Base-by-base conservation (phyloP, 2,888 invertebrate genomes). In the Muscina levida region DNA sequence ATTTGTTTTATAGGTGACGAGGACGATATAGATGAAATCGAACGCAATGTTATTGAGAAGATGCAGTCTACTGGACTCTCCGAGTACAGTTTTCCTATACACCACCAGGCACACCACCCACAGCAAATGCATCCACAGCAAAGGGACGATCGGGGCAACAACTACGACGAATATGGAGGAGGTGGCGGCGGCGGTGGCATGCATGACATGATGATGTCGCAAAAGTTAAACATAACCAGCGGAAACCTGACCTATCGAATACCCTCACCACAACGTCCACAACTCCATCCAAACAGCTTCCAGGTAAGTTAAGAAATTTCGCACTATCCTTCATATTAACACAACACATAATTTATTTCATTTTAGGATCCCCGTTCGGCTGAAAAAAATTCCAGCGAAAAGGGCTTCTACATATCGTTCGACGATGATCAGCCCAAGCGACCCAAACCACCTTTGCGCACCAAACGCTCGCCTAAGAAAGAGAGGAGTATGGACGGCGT, bases 401-500 rank as follows among this genome's bases (percentile, higher is more conserved):
- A 96, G 89, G 96, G 96, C 37, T 98, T 98, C 91, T 98, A 98
- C 90, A 97, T 98, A 87, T 96, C 97, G 67, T 97, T 98, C 89
- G 97, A 97, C 88, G 95, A 95, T 88, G 96, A 96, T 75, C 94
- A 94, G 85, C 97, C 97, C 15, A 96, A 96, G 88, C 92, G 97
- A 86, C 96, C 97, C 15, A 97, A 97, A 90, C 97, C 97, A 1
- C 96, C 96, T 15, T 91, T 97, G 70, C 92, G 97, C 83, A 92
- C 92, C 77, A 96, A 96, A 88, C 93, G 94, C 76, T 96, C 96
- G 5, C 96, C 96, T 0, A 95, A 95, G 87, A 96, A 96, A 90
- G 95, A 96, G 85, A 88, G 91, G 67, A 90, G 90, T 72, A 71
- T 86, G 68, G 90, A 89, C 76, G 86, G 83, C 81, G 87, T 85